Conservation (phyloP, 2,888 invertebrate genomes). For the Hofmannophila pseudospretella region DNA sequence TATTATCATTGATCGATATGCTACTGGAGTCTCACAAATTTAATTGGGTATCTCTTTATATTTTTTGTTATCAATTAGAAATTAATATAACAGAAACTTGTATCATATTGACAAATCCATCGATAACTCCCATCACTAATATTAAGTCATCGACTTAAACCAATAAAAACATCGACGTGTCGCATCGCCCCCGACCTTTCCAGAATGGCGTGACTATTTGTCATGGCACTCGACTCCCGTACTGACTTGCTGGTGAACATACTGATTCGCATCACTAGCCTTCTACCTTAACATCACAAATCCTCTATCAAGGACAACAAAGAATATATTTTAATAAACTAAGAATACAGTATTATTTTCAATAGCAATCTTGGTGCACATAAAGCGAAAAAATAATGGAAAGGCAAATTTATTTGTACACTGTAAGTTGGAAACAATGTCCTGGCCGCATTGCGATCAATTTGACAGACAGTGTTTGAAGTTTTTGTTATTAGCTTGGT, state of each 20-base stretch:
- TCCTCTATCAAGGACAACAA: not conserved
- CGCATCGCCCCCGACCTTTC: constrained; percentile 61
- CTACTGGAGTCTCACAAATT: no score
- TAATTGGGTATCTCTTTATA: no score
- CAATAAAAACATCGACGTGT: constrained; percentile 72
- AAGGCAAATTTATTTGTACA: constrained; percentile 53
- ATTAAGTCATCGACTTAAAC: constrained; percentile 67
- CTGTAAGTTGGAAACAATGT: constrained; percentile 55
- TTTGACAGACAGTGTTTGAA: constrained; percentile 57
- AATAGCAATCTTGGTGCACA: not conserved
- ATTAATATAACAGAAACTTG: no score
- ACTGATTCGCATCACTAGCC: constrained; percentile 64
- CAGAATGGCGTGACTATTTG: constrained; percentile 73
- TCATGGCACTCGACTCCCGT: constrained; percentile 75
- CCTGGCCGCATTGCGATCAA: constrained; percentile 65
- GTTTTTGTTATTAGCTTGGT: no score
- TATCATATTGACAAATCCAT: constrained; percentile 17
- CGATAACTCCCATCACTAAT: constrained; percentile 53
- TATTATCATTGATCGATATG: no score
- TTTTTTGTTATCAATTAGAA: not conserved
- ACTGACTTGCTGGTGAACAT: constrained; percentile 63
- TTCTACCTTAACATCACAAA: constrained; percentile 26
- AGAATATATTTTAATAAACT: constrained; percentile 21
- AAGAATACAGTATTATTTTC: constrained; percentile 19
- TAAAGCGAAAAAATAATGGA: not conserved